phyloP scores from a whole-genome alignment of 2,797 vertebrate species.

The Alauda arvensis region DNA sequence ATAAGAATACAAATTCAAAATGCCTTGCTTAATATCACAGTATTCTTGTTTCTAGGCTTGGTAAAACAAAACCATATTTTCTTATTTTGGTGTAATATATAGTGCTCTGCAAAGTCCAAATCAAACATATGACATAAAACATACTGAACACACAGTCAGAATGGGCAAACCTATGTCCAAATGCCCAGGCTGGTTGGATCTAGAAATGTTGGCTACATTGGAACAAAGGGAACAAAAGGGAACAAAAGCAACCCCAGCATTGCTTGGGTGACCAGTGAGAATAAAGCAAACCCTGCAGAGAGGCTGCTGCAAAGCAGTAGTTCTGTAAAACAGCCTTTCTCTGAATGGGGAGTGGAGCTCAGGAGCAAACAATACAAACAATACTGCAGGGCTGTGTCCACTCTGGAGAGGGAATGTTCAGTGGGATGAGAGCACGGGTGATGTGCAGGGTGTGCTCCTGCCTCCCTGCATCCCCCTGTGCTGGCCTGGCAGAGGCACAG shows the following conservation, averaged over 20 bases:
- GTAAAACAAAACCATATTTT: background rate
- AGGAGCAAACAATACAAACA: background rate
- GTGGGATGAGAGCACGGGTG: background rate
- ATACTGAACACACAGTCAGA: rapidly evolving
- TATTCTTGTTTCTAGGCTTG: background rate
- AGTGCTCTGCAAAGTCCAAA: background rate
- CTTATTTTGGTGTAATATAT: background rate
- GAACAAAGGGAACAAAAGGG: background rate
- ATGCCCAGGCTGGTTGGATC: background rate
- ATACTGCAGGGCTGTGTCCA: background rate
- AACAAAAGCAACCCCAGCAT: background rate
- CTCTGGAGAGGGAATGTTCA: background rate
- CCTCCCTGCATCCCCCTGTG: background rate
- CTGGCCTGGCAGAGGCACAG: background rate
- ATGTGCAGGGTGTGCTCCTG: background rate
- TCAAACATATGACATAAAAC: background rate
- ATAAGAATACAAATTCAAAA: conserved; percentile 38
- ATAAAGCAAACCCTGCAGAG: background rate
- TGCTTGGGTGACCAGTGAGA: background rate
- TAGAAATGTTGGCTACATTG: background rate
- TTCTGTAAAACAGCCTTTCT: background rate
- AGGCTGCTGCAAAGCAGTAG: background rate
- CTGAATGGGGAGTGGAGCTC: background rate
- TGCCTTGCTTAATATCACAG: background rate
- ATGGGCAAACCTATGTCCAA: rapidly evolving